Evolutionary conservation across 2,113 vertebrate species (phyloP).

Genomic region (Nycticorax nycticorax): DNA sequence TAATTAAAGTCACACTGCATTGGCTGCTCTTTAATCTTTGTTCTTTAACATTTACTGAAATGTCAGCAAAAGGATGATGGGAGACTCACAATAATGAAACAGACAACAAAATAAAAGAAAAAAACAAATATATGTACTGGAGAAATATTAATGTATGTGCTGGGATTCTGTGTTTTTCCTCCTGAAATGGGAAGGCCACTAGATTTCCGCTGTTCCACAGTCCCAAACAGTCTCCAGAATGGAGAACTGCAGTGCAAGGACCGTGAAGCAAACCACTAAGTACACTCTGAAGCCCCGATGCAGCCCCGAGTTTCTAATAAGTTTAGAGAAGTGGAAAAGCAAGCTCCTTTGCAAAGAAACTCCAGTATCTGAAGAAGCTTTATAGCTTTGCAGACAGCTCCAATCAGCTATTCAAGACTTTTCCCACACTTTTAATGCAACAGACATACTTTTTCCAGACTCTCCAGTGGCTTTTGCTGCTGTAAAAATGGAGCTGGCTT

Average conservation of each 20-base stretch:
- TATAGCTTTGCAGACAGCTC: not conserved
- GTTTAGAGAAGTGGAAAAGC: not conserved
- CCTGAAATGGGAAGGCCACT: not conserved
- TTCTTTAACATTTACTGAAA: not conserved
- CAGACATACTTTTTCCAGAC: not conserved
- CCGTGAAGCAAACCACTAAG: not conserved
- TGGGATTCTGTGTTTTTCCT: not conserved
- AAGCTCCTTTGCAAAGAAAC: not conserved
- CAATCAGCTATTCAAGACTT: not conserved
- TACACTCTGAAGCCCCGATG: not conserved
- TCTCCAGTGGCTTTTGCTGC: not conserved
- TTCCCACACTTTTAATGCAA: not conserved
- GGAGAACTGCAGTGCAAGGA: not conserved
- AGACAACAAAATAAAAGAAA: not conserved
- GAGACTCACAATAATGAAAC: not conserved
- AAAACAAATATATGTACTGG: not conserved
- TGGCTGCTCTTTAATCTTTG: not conserved
- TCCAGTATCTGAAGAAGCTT: not conserved
- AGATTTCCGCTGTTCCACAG: not conserved
- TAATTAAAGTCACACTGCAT: constrained; percentile 26
- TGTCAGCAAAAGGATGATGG: not conserved
- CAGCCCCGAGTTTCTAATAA: not conserved
- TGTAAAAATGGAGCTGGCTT: not conserved
- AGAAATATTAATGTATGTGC: not conserved
- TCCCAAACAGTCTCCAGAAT: not conserved